These are phyloP conservation scores for Lypha dubia DNA, from an alignment of 2,888 invertebrate genomes.

Conservation along the genomic window DNA sequence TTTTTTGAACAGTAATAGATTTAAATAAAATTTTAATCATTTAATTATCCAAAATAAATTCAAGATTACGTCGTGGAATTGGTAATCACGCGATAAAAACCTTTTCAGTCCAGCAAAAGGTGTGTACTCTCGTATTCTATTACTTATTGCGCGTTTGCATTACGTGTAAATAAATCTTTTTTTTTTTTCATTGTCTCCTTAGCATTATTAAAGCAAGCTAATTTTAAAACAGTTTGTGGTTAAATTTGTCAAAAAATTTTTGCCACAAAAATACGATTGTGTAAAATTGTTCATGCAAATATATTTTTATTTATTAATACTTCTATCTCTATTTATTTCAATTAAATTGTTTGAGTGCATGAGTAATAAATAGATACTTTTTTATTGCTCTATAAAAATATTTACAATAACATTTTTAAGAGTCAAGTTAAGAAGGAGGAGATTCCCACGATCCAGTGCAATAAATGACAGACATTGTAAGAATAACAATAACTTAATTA, in stretches of 20 bases:
- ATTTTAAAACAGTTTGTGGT: not conserved
- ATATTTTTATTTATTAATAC: not conserved
- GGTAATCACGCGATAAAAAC: not conserved
- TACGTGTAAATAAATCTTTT: not conserved
- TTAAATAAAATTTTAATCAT: too few species aligned
- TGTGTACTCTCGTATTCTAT: not conserved
- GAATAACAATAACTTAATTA: slow-evolving; percentile 5
- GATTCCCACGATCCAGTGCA: not conserved
- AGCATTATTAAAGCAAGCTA: not conserved
- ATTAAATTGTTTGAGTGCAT: not conserved
- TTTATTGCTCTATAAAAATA: not conserved
- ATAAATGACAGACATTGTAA: not conserved
- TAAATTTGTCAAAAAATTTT: not conserved
- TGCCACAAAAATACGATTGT: not conserved
- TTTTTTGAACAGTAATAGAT: too few species aligned
- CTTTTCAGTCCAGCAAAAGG: not conserved
- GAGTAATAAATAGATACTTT: not conserved
- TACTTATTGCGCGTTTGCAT: not conserved
- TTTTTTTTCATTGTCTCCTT: not conserved
- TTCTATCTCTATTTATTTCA: not conserved
- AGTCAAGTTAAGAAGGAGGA: not conserved
- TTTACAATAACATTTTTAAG: not conserved
- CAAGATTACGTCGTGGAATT: not conserved
- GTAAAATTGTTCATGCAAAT: not conserved
- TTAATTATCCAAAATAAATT: not conserved